A percentile compares a stretch with the other conserved stretches of the same genome.
Conservation (phyloP, 2,888 invertebrate genomes). For the Hypsopygia costalis region DNA sequence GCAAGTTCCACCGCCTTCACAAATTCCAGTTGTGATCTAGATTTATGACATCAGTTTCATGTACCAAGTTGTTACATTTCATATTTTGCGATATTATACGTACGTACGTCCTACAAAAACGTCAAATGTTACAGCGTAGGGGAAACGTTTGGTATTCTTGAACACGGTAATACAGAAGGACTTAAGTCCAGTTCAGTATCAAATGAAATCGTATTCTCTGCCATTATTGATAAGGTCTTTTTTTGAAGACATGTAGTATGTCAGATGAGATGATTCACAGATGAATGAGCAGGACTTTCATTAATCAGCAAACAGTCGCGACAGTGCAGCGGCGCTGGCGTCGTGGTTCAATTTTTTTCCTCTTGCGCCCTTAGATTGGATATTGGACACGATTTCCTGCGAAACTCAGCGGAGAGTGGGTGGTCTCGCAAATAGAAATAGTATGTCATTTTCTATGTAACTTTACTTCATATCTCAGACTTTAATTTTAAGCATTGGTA, state of each 20-base stretch:
- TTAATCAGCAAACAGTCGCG: conserved; percentile 78
- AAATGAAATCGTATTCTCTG: conserved; percentile 19
- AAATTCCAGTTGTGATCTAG: conserved; percentile 4
- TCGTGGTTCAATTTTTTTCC: conserved; percentile 74
- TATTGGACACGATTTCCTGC: conserved; percentile 77
- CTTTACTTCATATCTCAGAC: too few species aligned
- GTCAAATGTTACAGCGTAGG: conserved; percentile 78
- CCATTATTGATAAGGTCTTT: background rate
- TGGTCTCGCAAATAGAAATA: conserved; percentile 45
- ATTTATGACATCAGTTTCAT: conserved; percentile 17
- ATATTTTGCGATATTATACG: conserved; percentile 72
- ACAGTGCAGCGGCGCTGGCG: conserved; percentile 72
- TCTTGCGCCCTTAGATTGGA: conserved; percentile 75
- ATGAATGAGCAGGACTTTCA: conserved; percentile 68
- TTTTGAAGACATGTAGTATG: conserved; percentile 10
- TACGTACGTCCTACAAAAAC: conserved; percentile 73
- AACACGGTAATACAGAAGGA: conserved; percentile 20
- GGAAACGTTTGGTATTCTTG: conserved; percentile 76
- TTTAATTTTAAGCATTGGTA: too few species aligned
- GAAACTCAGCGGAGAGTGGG: conserved; percentile 65
- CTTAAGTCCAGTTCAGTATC: conserved; percentile 15
- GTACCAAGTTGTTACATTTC: conserved; percentile 40
- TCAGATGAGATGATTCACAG: conserved; percentile 47
- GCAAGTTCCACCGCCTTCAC: background rate
- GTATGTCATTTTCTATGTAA: background rate